Percentiles rank a stretch among this genome's conserved stretches.
These are phyloP conservation scores for Daphoenositta chrysoptera DNA, from an alignment of 2,113 vertebrate genomes.

Conservation along the genomic window DNA sequence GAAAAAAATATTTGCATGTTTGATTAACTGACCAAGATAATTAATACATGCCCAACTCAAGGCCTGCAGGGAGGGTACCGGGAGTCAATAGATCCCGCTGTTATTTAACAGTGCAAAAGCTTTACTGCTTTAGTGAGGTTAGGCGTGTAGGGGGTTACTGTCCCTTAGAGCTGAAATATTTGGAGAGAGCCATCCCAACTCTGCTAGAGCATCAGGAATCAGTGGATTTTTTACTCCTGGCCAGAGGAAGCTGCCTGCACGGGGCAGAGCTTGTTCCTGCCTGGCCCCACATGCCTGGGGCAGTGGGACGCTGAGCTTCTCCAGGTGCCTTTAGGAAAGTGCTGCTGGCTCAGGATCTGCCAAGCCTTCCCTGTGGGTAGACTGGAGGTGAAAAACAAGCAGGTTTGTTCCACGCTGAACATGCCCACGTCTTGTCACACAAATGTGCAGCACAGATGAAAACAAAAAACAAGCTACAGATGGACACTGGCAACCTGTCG, in stretches of 20 bases:
- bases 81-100: not conserved
- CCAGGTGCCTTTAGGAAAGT: not conserved
- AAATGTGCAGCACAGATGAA: conserved; percentile 23
- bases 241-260: not conserved
- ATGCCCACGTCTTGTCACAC: conserved; percentile 58
- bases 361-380: conserved; percentile 24
- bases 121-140: not conserved
- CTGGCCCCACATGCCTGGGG: not conserved
- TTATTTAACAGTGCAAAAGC: not conserved
- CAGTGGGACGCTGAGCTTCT: not conserved
- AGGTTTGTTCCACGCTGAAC: not conserved
- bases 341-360: not conserved
- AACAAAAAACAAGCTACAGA: conserved; percentile 64
- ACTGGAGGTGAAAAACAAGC: conserved; percentile 32
- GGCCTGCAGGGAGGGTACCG: not conserved
- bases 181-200: not conserved
- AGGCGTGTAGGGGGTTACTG: not conserved
- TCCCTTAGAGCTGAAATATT: not conserved
- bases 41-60: not conserved
- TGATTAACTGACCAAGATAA: conserved; percentile 3
- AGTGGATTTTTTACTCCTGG: not conserved
- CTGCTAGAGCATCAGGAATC: not conserved
- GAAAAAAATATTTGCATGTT: not conserved
- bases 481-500: conserved; percentile 53
- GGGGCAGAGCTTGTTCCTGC: not conserved